phyloP scores from a whole-genome alignment of 1,140 invertebrate genomes.

The Plutomurus gul region DNA sequence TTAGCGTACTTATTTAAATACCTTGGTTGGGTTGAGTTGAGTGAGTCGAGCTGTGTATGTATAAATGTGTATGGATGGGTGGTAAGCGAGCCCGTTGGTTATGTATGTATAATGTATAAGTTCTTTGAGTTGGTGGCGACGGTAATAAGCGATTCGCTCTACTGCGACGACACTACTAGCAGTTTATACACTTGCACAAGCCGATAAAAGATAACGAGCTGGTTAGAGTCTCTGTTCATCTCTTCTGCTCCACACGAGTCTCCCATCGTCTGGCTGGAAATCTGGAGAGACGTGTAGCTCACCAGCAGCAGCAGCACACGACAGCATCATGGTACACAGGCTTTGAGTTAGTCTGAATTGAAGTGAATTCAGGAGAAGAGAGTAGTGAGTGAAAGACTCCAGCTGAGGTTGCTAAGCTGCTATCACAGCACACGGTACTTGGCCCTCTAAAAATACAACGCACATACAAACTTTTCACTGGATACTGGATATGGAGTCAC shows the following conservation, averaged over 20 bases:
- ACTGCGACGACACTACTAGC: background rate
- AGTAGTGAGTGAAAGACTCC: background rate
- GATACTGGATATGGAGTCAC: no score
- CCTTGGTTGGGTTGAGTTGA: no score
- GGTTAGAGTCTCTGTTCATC: background rate
- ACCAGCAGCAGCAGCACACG: no score
- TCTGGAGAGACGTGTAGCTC: no score
- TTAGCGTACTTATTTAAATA: no score
- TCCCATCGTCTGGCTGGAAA: background rate
- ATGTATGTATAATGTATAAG: background rate
- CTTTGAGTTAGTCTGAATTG: no score
- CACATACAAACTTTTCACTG: no score
- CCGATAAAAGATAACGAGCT: slow-evolving; percentile 17
- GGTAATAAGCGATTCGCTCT: background rate
- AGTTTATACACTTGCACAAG: background rate
- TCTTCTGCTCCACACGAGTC: background rate
- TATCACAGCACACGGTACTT: no score
- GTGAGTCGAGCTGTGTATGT: no score
- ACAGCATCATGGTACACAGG: no score
- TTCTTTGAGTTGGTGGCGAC: background rate
- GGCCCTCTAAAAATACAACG: no score
- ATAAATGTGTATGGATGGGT: no score
- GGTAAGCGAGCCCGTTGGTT: background rate
- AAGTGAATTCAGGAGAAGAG: background rate
- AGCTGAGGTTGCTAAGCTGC: background rate